phyloP scores from a whole-genome alignment of 2,888 invertebrate species.

The Agrypnus murinus region DNA sequence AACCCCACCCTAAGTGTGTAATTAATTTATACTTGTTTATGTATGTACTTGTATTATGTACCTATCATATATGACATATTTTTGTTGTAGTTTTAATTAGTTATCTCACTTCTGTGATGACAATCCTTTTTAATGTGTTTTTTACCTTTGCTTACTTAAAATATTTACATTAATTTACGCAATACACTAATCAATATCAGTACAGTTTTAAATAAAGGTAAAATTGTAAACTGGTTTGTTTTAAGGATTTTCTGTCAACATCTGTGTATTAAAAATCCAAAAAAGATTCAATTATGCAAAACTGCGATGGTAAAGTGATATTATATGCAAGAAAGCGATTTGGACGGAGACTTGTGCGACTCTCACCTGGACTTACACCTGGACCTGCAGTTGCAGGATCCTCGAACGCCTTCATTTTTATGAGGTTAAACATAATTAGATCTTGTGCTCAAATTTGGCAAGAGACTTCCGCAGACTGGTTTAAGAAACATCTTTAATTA shows the following conservation, averaged over 20 bases:
- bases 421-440: constrained; percentile 51
- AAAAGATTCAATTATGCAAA: constrained; percentile 38
- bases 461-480: constrained; percentile 48
- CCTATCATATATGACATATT: too few species aligned
- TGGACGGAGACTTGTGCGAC: constrained; percentile 45
- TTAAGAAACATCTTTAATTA: constrained; percentile 48
- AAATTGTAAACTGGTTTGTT: constrained; percentile 14
- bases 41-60: too few species aligned
- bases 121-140: too few species aligned
- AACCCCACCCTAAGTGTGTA: too few species aligned
- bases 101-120: too few species aligned
- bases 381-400: constrained; percentile 45
- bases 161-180: too few species aligned
- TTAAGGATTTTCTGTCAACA: constrained; percentile 8
- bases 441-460: constrained; percentile 50
- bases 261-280: constrained; percentile 2
- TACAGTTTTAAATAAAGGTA: neutral
- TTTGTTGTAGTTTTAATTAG: too few species aligned
- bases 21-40: too few species aligned
- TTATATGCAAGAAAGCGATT: constrained; percentile 41
- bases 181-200: too few species aligned
- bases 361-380: constrained; percentile 51
- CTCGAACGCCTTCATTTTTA: constrained; percentile 43
- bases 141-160: too few species aligned
- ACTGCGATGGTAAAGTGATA: constrained; percentile 24